A percentile compares a stretch with the other conserved stretches of the same genome.
phyloP scores from a whole-genome alignment of 92 coral and sea anemone species.

The Siderastrea siderea region DNA sequence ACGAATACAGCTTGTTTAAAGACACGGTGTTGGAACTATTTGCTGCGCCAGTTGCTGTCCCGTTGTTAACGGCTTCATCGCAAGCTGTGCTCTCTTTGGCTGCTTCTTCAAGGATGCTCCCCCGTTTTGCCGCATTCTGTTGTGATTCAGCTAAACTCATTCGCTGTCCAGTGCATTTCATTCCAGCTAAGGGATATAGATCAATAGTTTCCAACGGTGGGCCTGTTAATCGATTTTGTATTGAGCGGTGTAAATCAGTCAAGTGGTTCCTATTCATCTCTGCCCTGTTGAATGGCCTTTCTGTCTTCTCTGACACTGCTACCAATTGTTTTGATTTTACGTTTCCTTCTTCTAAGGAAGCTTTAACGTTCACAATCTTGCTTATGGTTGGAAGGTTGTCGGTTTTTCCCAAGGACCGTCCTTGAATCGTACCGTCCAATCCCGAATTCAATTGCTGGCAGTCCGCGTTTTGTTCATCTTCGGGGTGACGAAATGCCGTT shows the following conservation, averaged over 20 bases:
- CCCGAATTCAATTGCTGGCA: slow-evolving; percentile 20
- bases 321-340: background rate
- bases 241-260: slow-evolving; percentile 37
- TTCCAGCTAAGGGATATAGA: slow-evolving; percentile 27
- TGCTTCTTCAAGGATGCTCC: slow-evolving; percentile 13
- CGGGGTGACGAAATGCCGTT: slow-evolving; percentile 56
- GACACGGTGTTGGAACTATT: slow-evolving; percentile 54
- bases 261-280: slow-evolving; percentile 45
- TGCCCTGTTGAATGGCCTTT: slow-evolving; percentile 13
- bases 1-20: slow-evolving; percentile 83
- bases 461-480: slow-evolving; percentile 26
- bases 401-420: slow-evolving; percentile 36
- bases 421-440: slow-evolving; percentile 52
- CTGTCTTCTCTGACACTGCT: slow-evolving; percentile 16
- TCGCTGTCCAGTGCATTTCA: slow-evolving; percentile 78
- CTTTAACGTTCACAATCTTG: slow-evolving; percentile 8
- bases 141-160: slow-evolving; percentile 42
- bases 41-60: slow-evolving; percentile 7
- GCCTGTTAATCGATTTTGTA: slow-evolving; percentile 33
- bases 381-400: slow-evolving; percentile 11
- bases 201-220: slow-evolving; percentile 4
- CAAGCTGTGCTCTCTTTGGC: slow-evolving; percentile 5
- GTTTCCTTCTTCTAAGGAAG: slow-evolving; percentile 8
- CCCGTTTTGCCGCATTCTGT: slow-evolving; percentile 5
- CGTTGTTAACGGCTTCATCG: slow-evolving; percentile 64